Conservation (phyloP, 2,797 vertebrate genomes). For the Linurgus olivaceus region DNA sequence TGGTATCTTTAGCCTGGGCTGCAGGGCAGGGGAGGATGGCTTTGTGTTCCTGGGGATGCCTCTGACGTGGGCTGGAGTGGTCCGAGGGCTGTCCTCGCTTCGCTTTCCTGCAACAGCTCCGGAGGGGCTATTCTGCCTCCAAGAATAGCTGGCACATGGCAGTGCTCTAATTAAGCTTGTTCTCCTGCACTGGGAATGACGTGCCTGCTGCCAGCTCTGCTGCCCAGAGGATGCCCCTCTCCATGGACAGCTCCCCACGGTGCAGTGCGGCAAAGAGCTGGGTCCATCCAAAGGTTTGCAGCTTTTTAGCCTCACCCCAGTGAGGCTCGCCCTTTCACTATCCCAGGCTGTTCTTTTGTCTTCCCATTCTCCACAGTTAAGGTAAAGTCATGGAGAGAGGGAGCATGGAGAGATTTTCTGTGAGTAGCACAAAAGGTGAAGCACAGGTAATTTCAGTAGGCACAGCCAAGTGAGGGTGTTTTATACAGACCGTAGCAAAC, state of each 20-base stretch:
- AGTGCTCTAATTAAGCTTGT: not conserved
- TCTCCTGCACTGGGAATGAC: not conserved
- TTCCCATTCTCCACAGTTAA: not conserved
- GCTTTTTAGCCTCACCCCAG: not conserved
- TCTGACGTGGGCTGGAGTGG: not conserved
- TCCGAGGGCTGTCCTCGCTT: not conserved
- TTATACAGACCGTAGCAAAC: not conserved
- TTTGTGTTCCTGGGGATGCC: conserved; percentile 9
- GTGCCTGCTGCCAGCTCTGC: not conserved
- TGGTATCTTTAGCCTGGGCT: not conserved
- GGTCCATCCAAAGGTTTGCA: not conserved
- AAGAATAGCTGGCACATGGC: conserved; percentile 46
- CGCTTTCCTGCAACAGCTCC: not conserved
- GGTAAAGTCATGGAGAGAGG: not conserved
- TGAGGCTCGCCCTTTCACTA: no score
- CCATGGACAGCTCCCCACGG: accelerated
- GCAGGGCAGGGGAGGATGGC: not conserved
- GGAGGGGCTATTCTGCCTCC: conserved; percentile 32
- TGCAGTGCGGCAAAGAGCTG: not conserved
- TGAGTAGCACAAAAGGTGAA: not conserved
- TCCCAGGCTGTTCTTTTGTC: not conserved
- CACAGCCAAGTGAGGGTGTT: not conserved
- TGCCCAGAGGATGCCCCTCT: not conserved
- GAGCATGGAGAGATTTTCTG: not conserved
- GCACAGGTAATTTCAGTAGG: not conserved